A percentile compares a stretch with the other conserved stretches of the same genome.
Conservation (phyloP, 2,113 vertebrate species). For the Cichladusa arquata region DNA sequence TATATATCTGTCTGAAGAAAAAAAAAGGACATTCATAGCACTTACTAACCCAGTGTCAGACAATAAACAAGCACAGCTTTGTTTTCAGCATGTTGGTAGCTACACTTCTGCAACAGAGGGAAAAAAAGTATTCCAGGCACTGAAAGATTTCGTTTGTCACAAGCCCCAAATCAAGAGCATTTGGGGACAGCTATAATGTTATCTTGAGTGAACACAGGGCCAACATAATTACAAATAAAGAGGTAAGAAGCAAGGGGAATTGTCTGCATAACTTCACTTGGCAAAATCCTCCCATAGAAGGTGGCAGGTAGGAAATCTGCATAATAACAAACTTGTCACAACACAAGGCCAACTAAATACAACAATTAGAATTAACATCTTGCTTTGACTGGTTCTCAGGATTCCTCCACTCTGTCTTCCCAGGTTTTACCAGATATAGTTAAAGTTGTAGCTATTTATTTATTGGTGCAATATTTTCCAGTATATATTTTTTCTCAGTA, state of each 20-base stretch:
- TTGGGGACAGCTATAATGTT: conserved; percentile 65
- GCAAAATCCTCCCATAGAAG: conserved; percentile 59
- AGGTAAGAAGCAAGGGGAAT: conserved; percentile 64
- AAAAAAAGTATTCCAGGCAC: not conserved
- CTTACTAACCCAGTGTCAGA: not conserved
- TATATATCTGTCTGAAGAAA: not conserved
- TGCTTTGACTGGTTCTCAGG: conserved; percentile 38
- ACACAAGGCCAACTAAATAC: conserved; percentile 60
- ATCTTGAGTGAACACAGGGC: conserved; percentile 74
- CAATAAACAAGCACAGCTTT: not conserved
- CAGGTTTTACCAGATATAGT: not conserved
- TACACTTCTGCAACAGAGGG: not conserved
- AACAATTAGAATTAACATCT: conserved; percentile 74
- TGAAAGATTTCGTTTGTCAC: conserved; percentile 64
- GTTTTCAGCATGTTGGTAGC: not conserved
- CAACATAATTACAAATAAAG: conserved; percentile 74
- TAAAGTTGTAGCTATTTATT: not conserved
- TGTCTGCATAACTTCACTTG: conserved; percentile 74
- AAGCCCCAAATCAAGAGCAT: conserved; percentile 41
- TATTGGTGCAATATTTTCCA: not conserved
- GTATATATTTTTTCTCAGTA: not conserved
- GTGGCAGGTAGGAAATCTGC: conserved; percentile 77
- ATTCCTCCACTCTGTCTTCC: not conserved
- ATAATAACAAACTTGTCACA: conserved; percentile 73
- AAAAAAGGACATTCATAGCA: not conserved